phyloP scores from a whole-genome alignment of 2,797 vertebrate species.

The Sarcoramphus papa region DNA sequence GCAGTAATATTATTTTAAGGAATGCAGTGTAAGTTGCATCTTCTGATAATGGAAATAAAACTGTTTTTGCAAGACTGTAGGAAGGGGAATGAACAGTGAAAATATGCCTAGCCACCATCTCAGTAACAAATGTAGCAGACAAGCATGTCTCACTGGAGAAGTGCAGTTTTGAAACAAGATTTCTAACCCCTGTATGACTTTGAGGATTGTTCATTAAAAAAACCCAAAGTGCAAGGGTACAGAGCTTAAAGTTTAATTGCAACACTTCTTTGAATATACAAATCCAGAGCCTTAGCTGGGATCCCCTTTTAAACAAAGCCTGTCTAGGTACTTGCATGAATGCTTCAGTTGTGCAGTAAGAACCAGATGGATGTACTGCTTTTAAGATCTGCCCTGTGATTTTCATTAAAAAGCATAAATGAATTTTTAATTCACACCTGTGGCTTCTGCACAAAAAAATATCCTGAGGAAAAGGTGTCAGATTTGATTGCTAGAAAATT shows the following conservation, averaged over 20 bases:
- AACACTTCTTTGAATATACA: background rate
- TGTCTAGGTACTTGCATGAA: background rate
- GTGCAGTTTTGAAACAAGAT: background rate
- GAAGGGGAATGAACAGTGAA: background rate
- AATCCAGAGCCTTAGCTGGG: background rate
- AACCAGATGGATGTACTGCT: background rate
- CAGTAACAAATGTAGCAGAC: background rate
- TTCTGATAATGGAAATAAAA: background rate
- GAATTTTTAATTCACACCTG: slow-evolving; percentile 15
- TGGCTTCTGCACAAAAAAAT: slow-evolving; percentile 9
- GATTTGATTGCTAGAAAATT: slow-evolving; percentile 6
- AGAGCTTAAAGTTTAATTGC: background rate
- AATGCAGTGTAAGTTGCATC: background rate
- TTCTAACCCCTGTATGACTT: background rate
- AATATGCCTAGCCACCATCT: background rate
- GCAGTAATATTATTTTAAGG: background rate
- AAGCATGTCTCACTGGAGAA: background rate
- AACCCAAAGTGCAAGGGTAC: background rate
- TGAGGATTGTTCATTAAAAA: background rate
- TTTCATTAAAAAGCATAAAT: background rate
- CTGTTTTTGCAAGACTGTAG: background rate
- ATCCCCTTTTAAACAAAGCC: background rate
- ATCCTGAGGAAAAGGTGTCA: background rate
- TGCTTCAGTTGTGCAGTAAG: background rate
- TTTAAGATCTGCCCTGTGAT: background rate